Evolutionary conservation across 2,888 invertebrate genomes (phyloP), one percentile per base, ranked within the genome.

Genomic region (Aporophyla lueneburgensis): DNA sequence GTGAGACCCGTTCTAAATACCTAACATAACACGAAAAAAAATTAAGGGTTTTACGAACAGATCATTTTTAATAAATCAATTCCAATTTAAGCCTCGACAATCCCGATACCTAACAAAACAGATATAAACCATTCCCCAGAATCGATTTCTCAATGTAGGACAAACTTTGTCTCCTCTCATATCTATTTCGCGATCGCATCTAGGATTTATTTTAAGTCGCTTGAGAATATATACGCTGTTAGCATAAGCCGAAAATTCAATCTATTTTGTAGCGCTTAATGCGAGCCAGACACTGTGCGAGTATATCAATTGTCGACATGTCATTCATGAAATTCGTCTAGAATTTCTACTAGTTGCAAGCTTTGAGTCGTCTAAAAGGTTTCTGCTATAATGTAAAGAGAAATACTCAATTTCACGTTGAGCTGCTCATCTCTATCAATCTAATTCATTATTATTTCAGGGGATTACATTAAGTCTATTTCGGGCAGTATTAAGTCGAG

Each of bases 391-490:
- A 49, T 72, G 61, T 68, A 43, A 58, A 62, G 54, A 71, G 49
- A 75, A 69, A 69, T 27, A 65, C 40, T 75, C 58, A 80, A 85
- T 85, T 84, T 82, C 83, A 80, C 70, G 76, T 82, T 62, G 56
- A 67, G 54, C 33, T 72, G 65, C 74, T 79, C 65, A 72, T 81
- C 76, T 73, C 62, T 71, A 71, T 62, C 69, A 78, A 85, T 79
- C 85, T 82, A 85, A 85, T 84, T 84, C 79, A 82, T 84, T 84
- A 84, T 85, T 85, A 84, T 85, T 82, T 85, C 79, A 76, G 70
- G n/a, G 85, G 85, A 83, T 85, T 85, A 85, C 85, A 85, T 83
- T 85, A 85, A 84, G 85, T 81, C 85, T 83, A 84, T 83, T 81
- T 83, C 69, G 81, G 85, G 83, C 74, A 71, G 83, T 67, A 81